A percentile compares a stretch with the other conserved stretches of the same genome.
Evolutionary conservation across 1,140 invertebrate species (phyloP).

Genomic region (Drosophila neocordata): DNA sequence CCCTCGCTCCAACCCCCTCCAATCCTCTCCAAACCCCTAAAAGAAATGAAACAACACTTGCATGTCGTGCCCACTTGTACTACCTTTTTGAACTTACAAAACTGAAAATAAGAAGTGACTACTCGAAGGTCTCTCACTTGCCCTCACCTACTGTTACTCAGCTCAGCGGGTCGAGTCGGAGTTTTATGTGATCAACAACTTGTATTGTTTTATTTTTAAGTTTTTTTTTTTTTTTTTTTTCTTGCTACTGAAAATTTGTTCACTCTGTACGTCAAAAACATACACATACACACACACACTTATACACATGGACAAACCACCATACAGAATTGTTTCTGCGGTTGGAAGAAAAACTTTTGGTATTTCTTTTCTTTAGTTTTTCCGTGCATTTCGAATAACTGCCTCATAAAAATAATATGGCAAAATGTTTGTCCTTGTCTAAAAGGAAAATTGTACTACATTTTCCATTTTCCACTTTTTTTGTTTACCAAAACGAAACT

Average conservation of each 20-base stretch:
- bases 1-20: neutral
- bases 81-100: constrained; percentile 73
- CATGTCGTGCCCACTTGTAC: constrained; percentile 76
- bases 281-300: constrained; percentile 34
- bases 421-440: constrained; percentile 56
- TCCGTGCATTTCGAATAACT: constrained; percentile 47
- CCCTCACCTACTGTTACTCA: neutral
- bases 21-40: neutral
- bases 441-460: constrained; percentile 50
- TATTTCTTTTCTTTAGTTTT: constrained; percentile 45
- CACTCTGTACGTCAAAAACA: constrained; percentile 50
- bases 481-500: constrained; percentile 18
- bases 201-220: constrained; percentile 61
- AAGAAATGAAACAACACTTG: constrained; percentile 32
- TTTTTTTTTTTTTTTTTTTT: constrained; percentile 63
- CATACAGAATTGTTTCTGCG: constrained; percentile 15
- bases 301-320: constrained; percentile 1
- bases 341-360: constrained; percentile 38
- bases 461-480: constrained; percentile 35
- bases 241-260: constrained; percentile 57
- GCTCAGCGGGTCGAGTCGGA: constrained; percentile 26
- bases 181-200: constrained; percentile 78
- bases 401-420: constrained; percentile 67
- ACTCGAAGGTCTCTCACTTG: constrained; percentile 24
- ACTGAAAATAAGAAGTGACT: constrained; percentile 62